Conservation (phyloP, 2,888 invertebrate species). For the Orthosia gracilis region DNA sequence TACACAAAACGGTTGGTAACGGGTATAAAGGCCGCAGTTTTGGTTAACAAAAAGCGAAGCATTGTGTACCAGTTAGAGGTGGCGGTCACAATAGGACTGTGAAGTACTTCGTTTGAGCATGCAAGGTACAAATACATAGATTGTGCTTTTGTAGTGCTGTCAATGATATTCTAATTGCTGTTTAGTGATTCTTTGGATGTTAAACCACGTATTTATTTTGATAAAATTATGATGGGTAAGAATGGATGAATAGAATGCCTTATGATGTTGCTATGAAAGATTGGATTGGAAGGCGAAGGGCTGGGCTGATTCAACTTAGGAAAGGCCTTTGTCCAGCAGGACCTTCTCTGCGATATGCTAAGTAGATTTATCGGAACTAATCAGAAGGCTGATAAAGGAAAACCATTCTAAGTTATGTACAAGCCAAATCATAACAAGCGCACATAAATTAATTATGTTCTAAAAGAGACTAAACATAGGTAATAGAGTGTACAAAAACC, state of each 20-base stretch:
- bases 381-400: too few relatives aligned
- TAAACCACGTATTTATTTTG: background rate
- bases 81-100: conserved; percentile 30
- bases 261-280: background rate
- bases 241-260: background rate
- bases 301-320: background rate
- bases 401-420: too few relatives aligned
- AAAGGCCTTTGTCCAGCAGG: background rate
- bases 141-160: conserved; percentile 1
- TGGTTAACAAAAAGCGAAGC: conserved; percentile 29
- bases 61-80: conserved; percentile 27
- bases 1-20: conserved; percentile 29
- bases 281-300: background rate
- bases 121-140: conserved; percentile 8
- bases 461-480: too few relatives aligned
- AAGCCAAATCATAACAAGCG: too few relatives aligned
- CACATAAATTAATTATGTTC: too few relatives aligned
- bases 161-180: too few relatives aligned
- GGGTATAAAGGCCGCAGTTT: conserved; percentile 27
- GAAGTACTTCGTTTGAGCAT: conserved; percentile 7
- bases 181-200: background rate
- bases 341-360: too few relatives aligned
- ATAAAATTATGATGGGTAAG: background rate
- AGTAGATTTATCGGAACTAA: too few relatives aligned
- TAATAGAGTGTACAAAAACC: too few relatives aligned